Evolutionary conservation across 2,797 vertebrate genomes (phyloP).

Genomic region (Lophius americanus): DNA sequence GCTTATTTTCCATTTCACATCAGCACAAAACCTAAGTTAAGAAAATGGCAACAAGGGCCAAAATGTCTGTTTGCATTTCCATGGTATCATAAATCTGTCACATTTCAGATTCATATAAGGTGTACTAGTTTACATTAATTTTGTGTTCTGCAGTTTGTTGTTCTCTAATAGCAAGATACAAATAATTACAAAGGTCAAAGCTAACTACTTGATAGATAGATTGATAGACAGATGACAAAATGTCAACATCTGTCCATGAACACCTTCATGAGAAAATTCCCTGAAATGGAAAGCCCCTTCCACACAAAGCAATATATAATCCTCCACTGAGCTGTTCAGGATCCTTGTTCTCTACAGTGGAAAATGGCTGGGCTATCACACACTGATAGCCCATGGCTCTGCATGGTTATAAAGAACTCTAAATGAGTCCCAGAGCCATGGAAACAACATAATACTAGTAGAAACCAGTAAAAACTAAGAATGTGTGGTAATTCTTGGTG

Average conservation of each 20-base stretch:
- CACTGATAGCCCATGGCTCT: conserved; percentile 36
- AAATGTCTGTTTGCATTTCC: not conserved
- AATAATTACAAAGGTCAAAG: conserved; percentile 10
- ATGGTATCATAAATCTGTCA: not conserved
- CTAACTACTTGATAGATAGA: not conserved
- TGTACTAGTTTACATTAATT: not conserved
- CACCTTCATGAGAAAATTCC: conserved; percentile 3
- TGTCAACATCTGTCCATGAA: conserved; percentile 1
- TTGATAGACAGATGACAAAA: not conserved
- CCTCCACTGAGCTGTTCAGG: conserved; percentile 23
- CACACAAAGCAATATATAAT: conserved; percentile 21
- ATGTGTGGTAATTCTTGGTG: conserved; percentile 31
- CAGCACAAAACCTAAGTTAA: not conserved
- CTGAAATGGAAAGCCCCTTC: not conserved
- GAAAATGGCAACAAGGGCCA: not conserved
- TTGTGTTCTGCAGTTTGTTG: not conserved
- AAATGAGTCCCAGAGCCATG: conserved; percentile 52
- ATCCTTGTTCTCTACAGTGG: conserved; percentile 8
- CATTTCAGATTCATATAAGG: not conserved
- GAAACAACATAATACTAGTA: conserved; percentile 50
- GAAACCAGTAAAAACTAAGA: conserved; percentile 40
- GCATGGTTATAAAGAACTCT: conserved; percentile 45
- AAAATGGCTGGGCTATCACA: conserved; percentile 48
- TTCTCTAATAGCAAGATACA: not conserved
- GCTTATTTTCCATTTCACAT: not conserved